Evolutionary conservation across 53 echinoderm and acorn worm genomes (phyloP), one percentile per base, ranked within the genome.

Genomic region (Stichopus horrens): DNA sequence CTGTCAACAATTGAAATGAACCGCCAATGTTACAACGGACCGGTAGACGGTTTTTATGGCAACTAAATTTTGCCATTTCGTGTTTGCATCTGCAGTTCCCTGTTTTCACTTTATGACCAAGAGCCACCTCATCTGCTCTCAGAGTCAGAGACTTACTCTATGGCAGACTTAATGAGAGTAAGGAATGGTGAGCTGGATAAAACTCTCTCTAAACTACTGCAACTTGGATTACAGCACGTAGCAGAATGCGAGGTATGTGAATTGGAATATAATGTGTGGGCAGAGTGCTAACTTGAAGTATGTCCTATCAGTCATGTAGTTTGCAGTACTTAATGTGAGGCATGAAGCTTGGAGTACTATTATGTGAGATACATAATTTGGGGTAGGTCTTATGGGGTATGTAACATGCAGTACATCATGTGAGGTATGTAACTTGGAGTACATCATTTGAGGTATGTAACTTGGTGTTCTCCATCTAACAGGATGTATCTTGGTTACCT

Each of bases 161-260:
- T 98, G 75, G 90, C 88, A 88, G 98, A 98, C 90, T 73, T 98
- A 21, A 23, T 91, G 6, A 84, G 90, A 65, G 95, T 96, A 6
- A 91, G 92, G 13, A 93, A 74, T 55, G 96, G 94, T 16, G 98
- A 98, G 68, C 89, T 98, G 93, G 96, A 93, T 82, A 86, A 66
- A 4, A 90, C 82, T 4, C 54, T 98, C 8, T 20, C 54, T 21
- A 91, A 92, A 76, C 93, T 96, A n/a, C 94, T 98, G 58, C 93
- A 94, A 52, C 92, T 93, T 63, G 94, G 93, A 54, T 90, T 96
- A 9, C 82, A 88, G 19, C 98, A 98, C 86, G 94, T 98, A 57
- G 86, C 83, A 53, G 92, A 98, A 74, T 98, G 98, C 93, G 94
- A 93, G 92, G 98, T 98, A 93, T 18, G 92, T 16, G 54, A 54